phyloP scores from a whole-genome alignment of 1,140 invertebrate species.

The Polypedilum vanderplanki region DNA sequence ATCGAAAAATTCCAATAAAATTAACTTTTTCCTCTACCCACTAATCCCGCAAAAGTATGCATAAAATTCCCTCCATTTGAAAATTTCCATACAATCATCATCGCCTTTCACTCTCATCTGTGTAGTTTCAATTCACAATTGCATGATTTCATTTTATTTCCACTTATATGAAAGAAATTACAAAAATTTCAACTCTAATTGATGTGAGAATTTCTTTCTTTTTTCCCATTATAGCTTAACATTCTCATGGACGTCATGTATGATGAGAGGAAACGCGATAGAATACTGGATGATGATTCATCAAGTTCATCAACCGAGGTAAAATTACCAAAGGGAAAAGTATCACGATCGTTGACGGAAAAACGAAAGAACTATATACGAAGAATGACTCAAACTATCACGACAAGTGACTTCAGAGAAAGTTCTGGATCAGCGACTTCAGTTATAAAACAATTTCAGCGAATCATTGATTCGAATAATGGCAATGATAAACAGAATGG shows the following conservation, averaged over 20 bases:
- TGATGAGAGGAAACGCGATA: constrained; percentile 23
- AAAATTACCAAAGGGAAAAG: constrained; percentile 40
- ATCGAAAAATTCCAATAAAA: no score
- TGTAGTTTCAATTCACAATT: no score
- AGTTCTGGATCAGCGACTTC: constrained; percentile 29
- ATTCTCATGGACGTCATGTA: constrained; percentile 31
- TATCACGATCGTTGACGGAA: constrained; percentile 49
- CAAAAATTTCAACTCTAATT: no score
- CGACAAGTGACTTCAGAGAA: neutral
- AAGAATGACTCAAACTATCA: constrained; percentile 43
- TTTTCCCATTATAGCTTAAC: constrained; percentile 30
- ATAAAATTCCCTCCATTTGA: no score
- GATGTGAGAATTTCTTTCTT: neutral
- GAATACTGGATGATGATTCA: constrained; percentile 3
- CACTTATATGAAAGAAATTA: no score
- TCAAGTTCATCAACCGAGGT: neutral
- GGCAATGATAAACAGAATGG: constrained; percentile 38
- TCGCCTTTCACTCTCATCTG: no score
- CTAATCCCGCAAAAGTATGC: no score
- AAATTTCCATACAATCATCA: no score
- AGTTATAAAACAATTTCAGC: constrained; percentile 20
- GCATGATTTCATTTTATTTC: no score
- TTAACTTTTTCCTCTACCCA: no score
- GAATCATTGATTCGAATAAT: neutral
- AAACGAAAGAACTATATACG: constrained; percentile 56